Evolutionary conservation across 2,797 vertebrate species (phyloP), one percentile per base, ranked within the genome.

Genomic region (Furcifer pardalis): DNA sequence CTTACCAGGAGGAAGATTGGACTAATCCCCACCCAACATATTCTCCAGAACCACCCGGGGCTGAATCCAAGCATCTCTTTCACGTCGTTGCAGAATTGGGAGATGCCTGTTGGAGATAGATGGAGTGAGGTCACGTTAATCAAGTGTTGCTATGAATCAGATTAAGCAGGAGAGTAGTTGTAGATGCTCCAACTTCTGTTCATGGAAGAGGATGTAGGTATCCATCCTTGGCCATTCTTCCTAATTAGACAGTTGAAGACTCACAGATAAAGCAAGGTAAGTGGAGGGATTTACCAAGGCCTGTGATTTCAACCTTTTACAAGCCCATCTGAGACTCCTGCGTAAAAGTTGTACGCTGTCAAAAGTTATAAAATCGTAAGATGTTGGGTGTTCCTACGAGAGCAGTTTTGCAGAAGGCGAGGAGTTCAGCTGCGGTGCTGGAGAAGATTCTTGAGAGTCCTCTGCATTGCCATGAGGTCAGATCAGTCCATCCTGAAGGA

Each of bases 1-100:
- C 98, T 98, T 92, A 99, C 99, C 98, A 99, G 91, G 86, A 99
- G 96, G 93, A 99, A 98, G 89, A 97, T 94, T 42, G 99, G 99
- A 90, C 98, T 99, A 93, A 99, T 97, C 86, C 96, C 97, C 6
- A 97, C 97, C 99, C 99, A 99, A 94, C 98, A 99, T 87, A 99
- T 90, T 93, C 96, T 95, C 99, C 99, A 99, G 93, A 97, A 99
- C 94, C 93, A 96, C 49, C 99, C 98, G 0, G 99, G 99, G 91
- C 96, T 96, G 94, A 99, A 99, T 83, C 99, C 98, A 1, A 99
- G 94, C 99, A 99, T 99, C 89, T 97, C 91, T 65, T 98, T 96
- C 92, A 99, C 86, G 1, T 99, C 98, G 0, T 96, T 97, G 93
- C 98, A 99, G 93, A 99, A 99, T 85, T 98, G 97, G 68, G 94